A percentile compares a stretch with the other conserved stretches of the same genome.
Conservation (phyloP, 2,113 vertebrate species). For the Archocentrus centrarchus region DNA sequence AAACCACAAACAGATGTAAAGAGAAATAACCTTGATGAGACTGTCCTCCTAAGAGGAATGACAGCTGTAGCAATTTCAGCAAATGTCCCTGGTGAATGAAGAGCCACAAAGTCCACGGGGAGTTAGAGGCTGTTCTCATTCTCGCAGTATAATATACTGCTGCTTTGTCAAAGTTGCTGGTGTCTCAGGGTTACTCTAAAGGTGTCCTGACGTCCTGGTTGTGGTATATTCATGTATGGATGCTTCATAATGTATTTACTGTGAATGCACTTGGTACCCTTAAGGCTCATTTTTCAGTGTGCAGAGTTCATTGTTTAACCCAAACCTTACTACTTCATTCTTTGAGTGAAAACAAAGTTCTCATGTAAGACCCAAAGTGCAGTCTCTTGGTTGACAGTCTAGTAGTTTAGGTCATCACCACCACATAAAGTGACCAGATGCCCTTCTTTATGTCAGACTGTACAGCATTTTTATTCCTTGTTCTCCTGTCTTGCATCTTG, state of each 20-base stretch:
- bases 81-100: constrained; percentile 4
- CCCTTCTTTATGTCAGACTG: neutral
- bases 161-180: neutral
- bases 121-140: neutral
- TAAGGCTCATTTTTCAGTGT: neutral
- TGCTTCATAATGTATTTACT: neutral
- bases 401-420: neutral
- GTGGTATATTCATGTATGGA: neutral
- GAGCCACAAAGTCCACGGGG: neutral
- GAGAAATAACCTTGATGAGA: constrained; percentile 10
- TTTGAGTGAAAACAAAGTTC: neutral
- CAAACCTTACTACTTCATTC: too few relatives aligned
- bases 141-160: neutral
- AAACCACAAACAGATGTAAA: neutral
- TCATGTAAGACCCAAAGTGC: neutral
- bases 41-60: neutral
- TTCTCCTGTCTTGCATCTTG: neutral
- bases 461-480: neutral
- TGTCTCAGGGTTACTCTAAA: neutral
- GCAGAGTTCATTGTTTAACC: neutral
- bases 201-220: neutral
- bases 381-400: neutral
- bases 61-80: neutral
- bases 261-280: neutral
- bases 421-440: neutral